phyloP scores from a whole-genome alignment of 2,113 vertebrate genomes.

The Chrysochloris asiatica region DNA sequence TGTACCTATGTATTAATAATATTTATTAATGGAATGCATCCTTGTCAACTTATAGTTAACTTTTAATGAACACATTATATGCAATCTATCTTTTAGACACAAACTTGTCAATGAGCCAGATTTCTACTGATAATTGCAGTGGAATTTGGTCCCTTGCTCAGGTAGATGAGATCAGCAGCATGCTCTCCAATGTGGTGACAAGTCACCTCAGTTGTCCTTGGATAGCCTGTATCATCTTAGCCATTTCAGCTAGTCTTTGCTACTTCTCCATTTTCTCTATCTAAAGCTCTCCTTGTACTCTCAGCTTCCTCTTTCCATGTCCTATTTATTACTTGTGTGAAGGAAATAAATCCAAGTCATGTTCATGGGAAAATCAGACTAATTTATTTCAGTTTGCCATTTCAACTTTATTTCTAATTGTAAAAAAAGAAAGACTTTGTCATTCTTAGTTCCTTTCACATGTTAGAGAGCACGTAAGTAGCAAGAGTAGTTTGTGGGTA shows the following conservation, averaged over 20 bases:
- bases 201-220: too few relatives aligned
- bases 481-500: rapidly evolving
- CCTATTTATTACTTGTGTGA: not conserved
- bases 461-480: not conserved
- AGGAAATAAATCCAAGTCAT: not conserved
- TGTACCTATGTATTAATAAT: not conserved
- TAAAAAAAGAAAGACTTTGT: not conserved
- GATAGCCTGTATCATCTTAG: too few relatives aligned
- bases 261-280: not conserved
- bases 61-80: not conserved
- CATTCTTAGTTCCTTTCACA: not conserved
- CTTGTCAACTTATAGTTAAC: not conserved
- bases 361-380: not conserved
- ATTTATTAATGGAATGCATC: not conserved
- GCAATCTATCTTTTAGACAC: not conserved
- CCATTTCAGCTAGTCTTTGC: not conserved
- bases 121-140: not conserved
- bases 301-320: too few relatives aligned
- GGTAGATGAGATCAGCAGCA: not conserved
- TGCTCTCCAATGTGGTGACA: not conserved
- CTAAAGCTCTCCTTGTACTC: not conserved
- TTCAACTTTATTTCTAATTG: not conserved
- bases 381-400: not conserved
- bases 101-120: rapidly evolving
- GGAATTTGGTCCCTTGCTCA: not conserved